These are phyloP conservation scores for Pangasius mekongensis DNA, from an alignment of 2,797 vertebrate genomes.

Conservation along the genomic window DNA sequence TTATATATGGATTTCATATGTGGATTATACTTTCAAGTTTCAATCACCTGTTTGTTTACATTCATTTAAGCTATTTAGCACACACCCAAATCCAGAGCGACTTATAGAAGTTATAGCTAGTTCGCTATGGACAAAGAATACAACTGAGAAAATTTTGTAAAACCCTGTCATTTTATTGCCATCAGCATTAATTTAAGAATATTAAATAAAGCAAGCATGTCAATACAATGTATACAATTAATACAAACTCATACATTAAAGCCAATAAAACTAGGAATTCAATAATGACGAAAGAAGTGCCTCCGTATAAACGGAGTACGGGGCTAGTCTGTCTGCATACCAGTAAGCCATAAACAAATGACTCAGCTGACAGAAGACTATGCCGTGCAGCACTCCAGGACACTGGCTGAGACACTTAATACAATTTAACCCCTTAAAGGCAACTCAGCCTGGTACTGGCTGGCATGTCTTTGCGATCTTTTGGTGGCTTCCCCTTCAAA, in stretches of 20 bases:
- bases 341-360: too few species aligned
- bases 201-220: background rate
- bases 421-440: background rate
- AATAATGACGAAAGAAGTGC: background rate
- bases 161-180: background rate
- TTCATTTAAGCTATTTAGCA: background rate
- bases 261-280: background rate
- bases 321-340: too few species aligned
- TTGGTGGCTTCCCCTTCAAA: background rate
- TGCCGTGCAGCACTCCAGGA: background rate
- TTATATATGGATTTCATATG: background rate
- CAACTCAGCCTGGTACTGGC: too few species aligned
- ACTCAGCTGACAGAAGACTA: background rate
- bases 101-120: too few species aligned
- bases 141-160: background rate
- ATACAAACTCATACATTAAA: background rate
- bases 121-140: background rate
- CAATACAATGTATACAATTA: too few species aligned
- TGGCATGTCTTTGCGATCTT: too few species aligned
- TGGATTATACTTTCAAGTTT: background rate
- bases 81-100: background rate
- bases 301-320: too few species aligned
- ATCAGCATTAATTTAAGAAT: background rate
- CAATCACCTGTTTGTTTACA: background rate
- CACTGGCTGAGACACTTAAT: background rate